A percentile compares a stretch with the other conserved stretches of the same genome.
These are phyloP conservation scores for Polymixis lichenea DNA, from an alignment of 2,888 invertebrate genomes.

Conservation along the genomic window DNA sequence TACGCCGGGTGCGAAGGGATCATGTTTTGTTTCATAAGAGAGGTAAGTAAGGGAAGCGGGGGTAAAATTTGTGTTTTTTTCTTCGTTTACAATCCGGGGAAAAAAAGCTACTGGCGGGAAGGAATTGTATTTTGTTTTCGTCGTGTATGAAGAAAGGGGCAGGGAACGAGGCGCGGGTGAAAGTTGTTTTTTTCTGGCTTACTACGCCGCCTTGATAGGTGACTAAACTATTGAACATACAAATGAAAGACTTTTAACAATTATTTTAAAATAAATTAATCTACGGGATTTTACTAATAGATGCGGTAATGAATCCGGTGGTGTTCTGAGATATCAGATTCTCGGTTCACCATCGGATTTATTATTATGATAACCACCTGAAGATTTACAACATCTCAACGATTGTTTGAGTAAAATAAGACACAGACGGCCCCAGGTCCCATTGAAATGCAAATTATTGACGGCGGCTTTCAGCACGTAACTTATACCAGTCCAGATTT, in stretches of 20 bases:
- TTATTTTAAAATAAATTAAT: neutral
- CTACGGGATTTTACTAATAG: neutral
- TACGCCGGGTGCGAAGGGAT: too few species aligned
- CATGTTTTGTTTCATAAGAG: too few species aligned
- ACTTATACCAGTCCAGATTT: neutral
- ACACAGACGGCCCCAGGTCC: neutral
- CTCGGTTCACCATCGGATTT: neutral
- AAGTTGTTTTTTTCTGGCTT: too few species aligned
- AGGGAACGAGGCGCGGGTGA: too few species aligned
- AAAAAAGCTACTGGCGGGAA: too few species aligned
- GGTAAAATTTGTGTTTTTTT: too few species aligned
- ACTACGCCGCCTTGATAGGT: too few species aligned
- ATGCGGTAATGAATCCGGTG: neutral
- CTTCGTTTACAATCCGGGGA: too few species aligned
- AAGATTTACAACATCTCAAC: neutral
- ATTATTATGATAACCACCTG: neutral
- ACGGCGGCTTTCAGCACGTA: neutral
- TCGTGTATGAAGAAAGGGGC: too few species aligned
- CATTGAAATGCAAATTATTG: constrained; percentile 8
- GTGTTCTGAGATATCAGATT: neutral
- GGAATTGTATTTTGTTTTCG: too few species aligned
- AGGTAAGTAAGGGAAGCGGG: too few species aligned
- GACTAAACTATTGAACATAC: neutral
- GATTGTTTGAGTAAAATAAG: neutral
- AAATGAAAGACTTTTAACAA: neutral